Evolutionary conservation across 2,888 invertebrate genomes (phyloP).

Genomic region (Byasa hedistus): DNA sequence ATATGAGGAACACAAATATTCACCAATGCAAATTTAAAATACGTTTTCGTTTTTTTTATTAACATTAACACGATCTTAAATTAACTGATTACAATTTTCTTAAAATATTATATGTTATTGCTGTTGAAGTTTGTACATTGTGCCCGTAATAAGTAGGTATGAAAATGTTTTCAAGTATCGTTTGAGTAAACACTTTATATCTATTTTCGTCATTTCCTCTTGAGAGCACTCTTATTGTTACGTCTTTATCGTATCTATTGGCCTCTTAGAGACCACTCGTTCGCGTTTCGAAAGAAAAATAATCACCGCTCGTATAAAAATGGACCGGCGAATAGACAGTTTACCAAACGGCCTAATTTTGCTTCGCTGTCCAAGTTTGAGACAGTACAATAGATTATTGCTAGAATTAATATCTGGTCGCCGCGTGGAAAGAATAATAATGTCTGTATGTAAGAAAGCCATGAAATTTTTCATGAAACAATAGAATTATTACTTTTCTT

Average conservation of each 20-base stretch:
- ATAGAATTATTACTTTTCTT: neutral
- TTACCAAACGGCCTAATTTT: constrained; percentile 20
- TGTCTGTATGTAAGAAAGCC: neutral
- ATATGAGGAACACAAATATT: no score
- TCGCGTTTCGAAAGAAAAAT: constrained; percentile 35
- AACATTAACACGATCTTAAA: no score
- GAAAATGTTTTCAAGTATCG: constrained; percentile 31
- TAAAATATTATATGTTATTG: neutral
- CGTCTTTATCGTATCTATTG: constrained; percentile 37
- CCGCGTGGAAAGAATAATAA: constrained; percentile 6
- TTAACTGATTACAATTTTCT: neutral
- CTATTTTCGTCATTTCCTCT: constrained; percentile 33
- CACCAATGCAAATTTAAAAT: no score
- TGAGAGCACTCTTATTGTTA: constrained; percentile 35
- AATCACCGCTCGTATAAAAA: constrained; percentile 32
- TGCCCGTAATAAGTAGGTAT: constrained; percentile 14
- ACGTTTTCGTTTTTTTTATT: no score
- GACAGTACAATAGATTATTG: constrained; percentile 26
- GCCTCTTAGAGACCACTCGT: constrained; percentile 35
- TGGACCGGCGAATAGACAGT: constrained; percentile 20
- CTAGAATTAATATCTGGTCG: constrained; percentile 22
- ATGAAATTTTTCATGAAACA: neutral
- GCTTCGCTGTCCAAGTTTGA: constrained; percentile 22
- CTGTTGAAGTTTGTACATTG: constrained; percentile 7
- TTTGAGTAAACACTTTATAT: constrained; percentile 33